These are phyloP conservation scores for Montipora sp. DNA, from an alignment of 64 coral and sea anemone species.

Conservation along the genomic window DNA sequence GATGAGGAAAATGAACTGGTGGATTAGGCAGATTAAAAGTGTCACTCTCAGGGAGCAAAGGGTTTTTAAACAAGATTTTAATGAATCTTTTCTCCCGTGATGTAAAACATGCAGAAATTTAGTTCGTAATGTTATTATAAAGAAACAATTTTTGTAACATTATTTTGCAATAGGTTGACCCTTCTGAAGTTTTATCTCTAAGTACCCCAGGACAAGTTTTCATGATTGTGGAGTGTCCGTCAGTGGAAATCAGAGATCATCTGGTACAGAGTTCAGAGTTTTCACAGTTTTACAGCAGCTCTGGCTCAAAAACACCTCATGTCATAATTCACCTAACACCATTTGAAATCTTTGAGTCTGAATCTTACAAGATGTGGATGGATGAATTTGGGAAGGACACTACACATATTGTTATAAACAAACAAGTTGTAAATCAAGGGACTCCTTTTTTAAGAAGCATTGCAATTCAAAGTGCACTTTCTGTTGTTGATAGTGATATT, in stretches of 20 bases:
- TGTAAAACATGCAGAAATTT: too few species aligned
- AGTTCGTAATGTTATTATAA: too few species aligned
- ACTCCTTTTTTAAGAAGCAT: slow-evolving; percentile 55
- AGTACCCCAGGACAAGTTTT: slow-evolving; percentile 22
- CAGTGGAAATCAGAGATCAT: slow-evolving; percentile 24
- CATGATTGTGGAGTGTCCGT: slow-evolving; percentile 20
- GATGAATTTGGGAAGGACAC: slow-evolving; percentile 64
- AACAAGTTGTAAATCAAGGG: slow-evolving; percentile 40
- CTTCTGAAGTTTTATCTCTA: not conserved
- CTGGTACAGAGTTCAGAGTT: slow-evolving; percentile 8
- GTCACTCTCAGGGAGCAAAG: too few species aligned
- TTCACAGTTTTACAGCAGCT: not conserved
- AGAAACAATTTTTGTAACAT: not conserved
- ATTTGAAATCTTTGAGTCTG: slow-evolving; percentile 46
- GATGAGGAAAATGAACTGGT: too few species aligned
- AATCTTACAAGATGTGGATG: slow-evolving; percentile 60
- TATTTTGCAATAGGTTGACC: slow-evolving; percentile 28
- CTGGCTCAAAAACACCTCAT: slow-evolving; percentile 34
- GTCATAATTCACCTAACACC: slow-evolving; percentile 74
- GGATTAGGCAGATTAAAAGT: too few species aligned
- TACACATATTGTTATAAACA: slow-evolving; percentile 56
- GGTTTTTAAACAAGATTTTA: too few species aligned
- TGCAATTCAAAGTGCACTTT: slow-evolving; percentile 51
- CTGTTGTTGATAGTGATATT: slow-evolving; percentile 5
- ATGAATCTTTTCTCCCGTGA: too few species aligned